Conservation (phyloP, 2,797 vertebrate genomes). For the Coccyzus lansbergi region DNA sequence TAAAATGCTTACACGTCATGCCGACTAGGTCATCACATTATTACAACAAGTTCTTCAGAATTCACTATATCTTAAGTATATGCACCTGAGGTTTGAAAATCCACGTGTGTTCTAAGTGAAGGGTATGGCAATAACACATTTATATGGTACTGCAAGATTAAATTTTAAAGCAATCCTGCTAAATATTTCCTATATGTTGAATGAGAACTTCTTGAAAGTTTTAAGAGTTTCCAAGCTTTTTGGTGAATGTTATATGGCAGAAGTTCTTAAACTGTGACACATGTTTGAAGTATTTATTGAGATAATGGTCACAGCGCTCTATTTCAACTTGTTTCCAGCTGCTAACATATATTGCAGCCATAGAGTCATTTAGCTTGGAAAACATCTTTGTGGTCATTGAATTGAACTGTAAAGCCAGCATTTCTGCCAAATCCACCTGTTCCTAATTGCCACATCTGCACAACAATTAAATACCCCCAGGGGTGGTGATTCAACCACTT, state of each 20-base stretch:
- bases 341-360: too few relatives aligned
- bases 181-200: neutral
- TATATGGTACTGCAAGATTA: neutral
- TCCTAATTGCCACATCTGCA: too few relatives aligned
- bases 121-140: neutral
- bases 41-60: neutral
- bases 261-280: neutral
- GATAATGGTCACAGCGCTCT: neutral
- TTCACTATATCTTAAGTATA: neutral
- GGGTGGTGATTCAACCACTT: too few relatives aligned
- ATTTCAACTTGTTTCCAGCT: neutral
- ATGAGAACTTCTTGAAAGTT: neutral
- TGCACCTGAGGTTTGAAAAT: neutral
- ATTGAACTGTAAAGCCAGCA: too few relatives aligned
- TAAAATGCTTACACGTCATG: neutral
- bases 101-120: neutral
- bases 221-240: neutral
- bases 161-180: neutral
- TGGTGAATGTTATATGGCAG: neutral
- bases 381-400: too few relatives aligned
- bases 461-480: too few relatives aligned
- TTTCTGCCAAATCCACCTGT: too few relatives aligned
- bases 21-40: neutral
- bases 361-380: too few relatives aligned
- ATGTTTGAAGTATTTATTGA: neutral